Conservation (phyloP, 2,113 vertebrate species). For the Microcebus jonahi region DNA sequence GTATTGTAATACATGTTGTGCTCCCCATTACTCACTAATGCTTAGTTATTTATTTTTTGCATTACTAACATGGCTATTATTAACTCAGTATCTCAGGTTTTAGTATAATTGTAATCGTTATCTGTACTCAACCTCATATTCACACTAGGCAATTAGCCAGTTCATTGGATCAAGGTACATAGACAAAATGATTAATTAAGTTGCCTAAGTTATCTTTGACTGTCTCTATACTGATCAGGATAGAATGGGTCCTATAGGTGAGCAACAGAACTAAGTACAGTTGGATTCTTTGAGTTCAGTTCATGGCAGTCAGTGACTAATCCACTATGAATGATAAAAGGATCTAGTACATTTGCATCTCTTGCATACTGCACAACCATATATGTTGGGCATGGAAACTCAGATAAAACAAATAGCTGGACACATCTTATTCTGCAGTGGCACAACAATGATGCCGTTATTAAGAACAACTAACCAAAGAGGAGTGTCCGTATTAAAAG, state of each 20-base stretch:
- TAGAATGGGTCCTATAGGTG: background rate
- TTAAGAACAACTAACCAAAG: background rate
- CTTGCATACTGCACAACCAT: background rate
- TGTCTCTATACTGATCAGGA: background rate
- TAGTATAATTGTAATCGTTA: background rate
- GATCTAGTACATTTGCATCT: accelerated
- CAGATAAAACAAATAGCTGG: background rate
- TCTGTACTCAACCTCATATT: background rate
- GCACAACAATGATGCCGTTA: accelerated
- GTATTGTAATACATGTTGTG: too few relatives aligned
- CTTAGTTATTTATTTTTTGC: background rate
- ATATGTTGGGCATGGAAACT: background rate
- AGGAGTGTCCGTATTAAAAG: accelerated
- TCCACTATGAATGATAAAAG: background rate
- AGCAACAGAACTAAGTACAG: background rate
- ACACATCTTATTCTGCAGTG: background rate
- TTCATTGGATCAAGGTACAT: background rate
- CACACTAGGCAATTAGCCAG: background rate
- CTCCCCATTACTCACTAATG: background rate
- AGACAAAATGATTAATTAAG: background rate
- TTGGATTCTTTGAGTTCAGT: background rate
- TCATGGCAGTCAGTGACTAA: too few relatives aligned
- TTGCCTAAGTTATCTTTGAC: background rate
- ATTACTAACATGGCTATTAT: background rate
- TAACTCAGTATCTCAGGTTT: background rate